Conservation (phyloP, 2,797 vertebrate species). For the Siniperca obscura region DNA sequence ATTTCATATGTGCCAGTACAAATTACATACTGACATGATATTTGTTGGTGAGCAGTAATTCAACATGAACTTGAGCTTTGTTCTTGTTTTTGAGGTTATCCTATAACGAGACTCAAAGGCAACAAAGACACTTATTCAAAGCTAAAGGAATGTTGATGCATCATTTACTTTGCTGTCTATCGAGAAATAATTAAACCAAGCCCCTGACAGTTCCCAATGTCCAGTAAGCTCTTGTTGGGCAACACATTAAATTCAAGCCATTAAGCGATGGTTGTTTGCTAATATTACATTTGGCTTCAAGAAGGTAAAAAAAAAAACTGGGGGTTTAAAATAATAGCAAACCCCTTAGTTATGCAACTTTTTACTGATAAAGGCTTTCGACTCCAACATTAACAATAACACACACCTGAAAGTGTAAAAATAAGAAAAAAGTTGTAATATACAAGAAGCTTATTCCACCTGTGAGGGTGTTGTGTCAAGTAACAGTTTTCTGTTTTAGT, state of each 20-base stretch:
- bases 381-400: conserved; percentile 60
- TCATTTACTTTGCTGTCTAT: conserved; percentile 40
- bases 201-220: conserved; percentile 12
- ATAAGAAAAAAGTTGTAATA: conserved; percentile 77
- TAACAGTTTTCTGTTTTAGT: conserved; percentile 82
- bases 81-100: conserved; percentile 57
- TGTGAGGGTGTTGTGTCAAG: conserved; percentile 81
- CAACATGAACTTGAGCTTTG: conserved; percentile 64
- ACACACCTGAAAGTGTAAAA: conserved; percentile 76
- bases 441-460: conserved; percentile 82
- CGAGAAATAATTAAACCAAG: conserved; percentile 44
- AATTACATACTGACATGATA: conserved; percentile 55
- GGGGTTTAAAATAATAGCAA: conserved; percentile 49
- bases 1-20: conserved; percentile 51
- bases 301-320: conserved; percentile 28
- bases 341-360: conserved; percentile 52
- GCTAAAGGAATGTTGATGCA: conserved; percentile 80
- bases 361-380: conserved; percentile 58
- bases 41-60: conserved; percentile 66
- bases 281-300: conserved; percentile 40
- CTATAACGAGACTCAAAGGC: conserved; percentile 51
- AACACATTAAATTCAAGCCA: conserved; percentile 44
- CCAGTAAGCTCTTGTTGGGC: conserved; percentile 19
- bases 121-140: conserved; percentile 60
- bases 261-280: conserved; percentile 13